Evolutionary conservation across 2,797 vertebrate species (phyloP), one percentile per base, ranked within the genome.

Genomic region (Astyanax mexicanus): DNA sequence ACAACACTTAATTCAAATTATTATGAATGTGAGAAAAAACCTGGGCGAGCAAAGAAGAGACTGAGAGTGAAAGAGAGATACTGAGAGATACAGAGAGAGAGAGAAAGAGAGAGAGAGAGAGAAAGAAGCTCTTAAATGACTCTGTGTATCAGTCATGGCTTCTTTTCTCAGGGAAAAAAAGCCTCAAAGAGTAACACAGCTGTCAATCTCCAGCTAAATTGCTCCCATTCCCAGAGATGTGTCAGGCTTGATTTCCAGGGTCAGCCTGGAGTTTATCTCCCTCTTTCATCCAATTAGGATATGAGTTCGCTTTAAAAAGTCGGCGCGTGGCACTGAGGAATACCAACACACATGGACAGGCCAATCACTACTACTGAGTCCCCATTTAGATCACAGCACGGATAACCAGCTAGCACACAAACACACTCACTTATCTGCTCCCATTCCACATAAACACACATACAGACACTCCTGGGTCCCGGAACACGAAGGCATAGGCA

Each of bases 351-450:
- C 76, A 62, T 23, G 69, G 62, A 78, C 35, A 65, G 85, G 80
- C 84, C 85, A 94, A 93, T 94, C 94, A 89, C 91, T 89, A 88
- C 84, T 81, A 88, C 93, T 91, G 94, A 97, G 95, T 90, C 91
- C 91, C 92, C 88, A 92, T 94, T 93, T 93, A 92, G 92, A 94
- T 94, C 84, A 90, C 83, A 86, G 89, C 86, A 75, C 81, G 89
- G 93, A 93, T 93, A 93, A 88, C 87, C 64, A 85, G 85, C 89
- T 87, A 89, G 89, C 91, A 91, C 86, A 90, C 68, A 57, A 89
- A 90, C 84, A 88, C 87, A 90, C 69, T 52, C 69, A 62, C 67
- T 80, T 49, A 70, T 47, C 81, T 83, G 47, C 71, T 73, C 52
- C 57, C 35, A 42, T 70, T 64, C 54, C 78, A 86, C 82, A 83